Evolutionary conservation across 2,797 vertebrate genomes (phyloP).

Genomic region (Periophthalmus magnuspinnatus): DNA sequence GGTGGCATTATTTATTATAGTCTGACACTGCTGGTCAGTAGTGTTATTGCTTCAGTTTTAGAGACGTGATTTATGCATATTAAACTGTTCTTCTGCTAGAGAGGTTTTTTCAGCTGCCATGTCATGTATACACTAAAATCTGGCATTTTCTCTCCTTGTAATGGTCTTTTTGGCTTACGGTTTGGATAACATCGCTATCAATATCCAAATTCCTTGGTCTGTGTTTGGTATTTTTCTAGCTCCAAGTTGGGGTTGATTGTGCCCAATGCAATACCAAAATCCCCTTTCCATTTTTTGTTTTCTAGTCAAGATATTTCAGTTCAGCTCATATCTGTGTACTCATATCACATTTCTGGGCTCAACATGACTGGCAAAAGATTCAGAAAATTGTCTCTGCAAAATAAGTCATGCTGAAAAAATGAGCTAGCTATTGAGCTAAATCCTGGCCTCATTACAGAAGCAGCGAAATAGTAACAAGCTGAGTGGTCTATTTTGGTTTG

Average conservation of each 20-base stretch:
- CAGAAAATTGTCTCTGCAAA: background rate
- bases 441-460: slow-evolving; percentile 4
- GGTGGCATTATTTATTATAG: slow-evolving; percentile 2
- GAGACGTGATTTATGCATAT: background rate
- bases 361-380: background rate
- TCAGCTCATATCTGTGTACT: background rate
- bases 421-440: background rate
- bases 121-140: too few relatives aligned
- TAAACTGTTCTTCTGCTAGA: background rate
- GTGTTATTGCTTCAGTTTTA: background rate
- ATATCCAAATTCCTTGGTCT: background rate
- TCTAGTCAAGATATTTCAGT: background rate
- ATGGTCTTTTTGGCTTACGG: background rate
- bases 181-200: background rate
- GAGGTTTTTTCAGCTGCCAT: background rate
- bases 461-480: background rate
- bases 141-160: background rate
- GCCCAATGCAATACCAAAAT: background rate
- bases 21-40: background rate
- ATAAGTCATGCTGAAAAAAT: background rate
- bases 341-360: background rate
- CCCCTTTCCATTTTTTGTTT: background rate
- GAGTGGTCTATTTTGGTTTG: slow-evolving; percentile 17
- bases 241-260: background rate
- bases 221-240: background rate